phyloP scores from a whole-genome alignment of 2,113 vertebrate genomes.

The Centropus bengalensis region DNA sequence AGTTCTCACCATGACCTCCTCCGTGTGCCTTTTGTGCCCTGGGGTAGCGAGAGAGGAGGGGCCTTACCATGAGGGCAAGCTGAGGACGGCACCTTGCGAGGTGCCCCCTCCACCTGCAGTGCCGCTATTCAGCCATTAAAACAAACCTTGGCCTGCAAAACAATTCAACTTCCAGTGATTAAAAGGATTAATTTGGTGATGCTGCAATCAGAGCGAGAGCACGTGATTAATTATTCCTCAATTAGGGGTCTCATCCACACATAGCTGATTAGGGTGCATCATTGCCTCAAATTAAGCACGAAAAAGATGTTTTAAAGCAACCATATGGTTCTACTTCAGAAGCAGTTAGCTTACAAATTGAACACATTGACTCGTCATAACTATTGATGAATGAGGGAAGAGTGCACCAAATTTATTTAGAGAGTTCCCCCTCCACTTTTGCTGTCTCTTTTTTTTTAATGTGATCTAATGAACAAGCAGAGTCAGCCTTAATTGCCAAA shows the following conservation, averaged over 20 bases:
- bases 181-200: constrained; percentile 67
- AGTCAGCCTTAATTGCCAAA: constrained; percentile 49
- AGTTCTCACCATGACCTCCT: background rate
- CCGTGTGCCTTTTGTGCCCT: background rate
- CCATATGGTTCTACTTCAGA: constrained; percentile 76
- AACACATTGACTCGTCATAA: constrained; percentile 14
- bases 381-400: constrained; percentile 46
- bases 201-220: constrained; percentile 55
- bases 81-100: background rate
- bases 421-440: constrained; percentile 9
- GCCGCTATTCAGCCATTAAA: background rate
- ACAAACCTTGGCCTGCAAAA: constrained; percentile 5
- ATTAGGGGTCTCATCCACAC: constrained; percentile 68
- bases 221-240: constrained; percentile 63
- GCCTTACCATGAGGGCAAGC: background rate
- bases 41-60: background rate
- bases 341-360: constrained; percentile 69
- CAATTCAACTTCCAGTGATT: constrained; percentile 61
- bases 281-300: constrained; percentile 78
- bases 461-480: constrained; percentile 48
- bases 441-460: constrained; percentile 9
- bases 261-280: constrained; percentile 71
- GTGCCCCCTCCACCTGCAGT: constrained; percentile 50
- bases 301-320: constrained; percentile 70
- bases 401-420: constrained; percentile 49